phyloP scores from a whole-genome alignment of 2,797 vertebrate genomes.

The Siniperca scherzeri region DNA sequence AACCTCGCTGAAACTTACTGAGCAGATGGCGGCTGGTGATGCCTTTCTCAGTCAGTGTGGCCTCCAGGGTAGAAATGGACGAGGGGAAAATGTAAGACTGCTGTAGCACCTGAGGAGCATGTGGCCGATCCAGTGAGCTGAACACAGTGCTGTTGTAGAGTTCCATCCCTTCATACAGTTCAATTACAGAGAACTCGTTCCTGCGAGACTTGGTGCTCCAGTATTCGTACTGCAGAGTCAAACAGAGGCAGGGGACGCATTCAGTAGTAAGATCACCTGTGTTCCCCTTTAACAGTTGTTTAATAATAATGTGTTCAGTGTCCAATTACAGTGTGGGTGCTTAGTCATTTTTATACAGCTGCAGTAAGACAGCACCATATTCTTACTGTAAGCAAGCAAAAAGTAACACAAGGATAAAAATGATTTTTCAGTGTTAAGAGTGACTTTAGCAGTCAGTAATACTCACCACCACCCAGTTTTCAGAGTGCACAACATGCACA shows the following conservation, averaged over 20 bases:
- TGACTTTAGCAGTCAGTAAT: neutral
- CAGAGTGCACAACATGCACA: slow-evolving; percentile 95
- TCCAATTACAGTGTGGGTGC: neutral
- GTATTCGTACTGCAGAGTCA: slow-evolving; percentile 91
- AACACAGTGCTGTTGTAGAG: slow-evolving; percentile 98
- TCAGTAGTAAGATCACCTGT: neutral
- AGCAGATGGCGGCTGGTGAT: slow-evolving; percentile 98
- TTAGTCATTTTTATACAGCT: neutral
- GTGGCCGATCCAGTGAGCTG: slow-evolving; percentile 96
- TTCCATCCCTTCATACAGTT: slow-evolving; percentile 96
- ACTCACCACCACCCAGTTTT: slow-evolving; percentile 99
- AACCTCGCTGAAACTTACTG: slow-evolving; percentile 81
- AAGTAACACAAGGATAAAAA: slow-evolving; percentile 10
- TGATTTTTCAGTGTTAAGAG: too few species aligned
- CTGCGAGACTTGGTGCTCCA: slow-evolving; percentile 98
- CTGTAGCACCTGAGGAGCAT: slow-evolving; percentile 94
- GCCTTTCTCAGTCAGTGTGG: slow-evolving; percentile 97
- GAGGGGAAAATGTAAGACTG: slow-evolving; percentile 99
- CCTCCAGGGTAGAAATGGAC: slow-evolving; percentile 94
- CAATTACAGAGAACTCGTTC: slow-evolving; percentile 95
- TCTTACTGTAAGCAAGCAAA: neutral
- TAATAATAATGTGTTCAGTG: neutral
- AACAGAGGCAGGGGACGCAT: slow-evolving; percentile 1
- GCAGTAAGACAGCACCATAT: too few species aligned
- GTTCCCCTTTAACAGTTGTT: neutral